These are phyloP conservation scores for Drosophila elegans DNA, from an alignment of 1,140 invertebrate species.

Conservation along the genomic window DNA sequence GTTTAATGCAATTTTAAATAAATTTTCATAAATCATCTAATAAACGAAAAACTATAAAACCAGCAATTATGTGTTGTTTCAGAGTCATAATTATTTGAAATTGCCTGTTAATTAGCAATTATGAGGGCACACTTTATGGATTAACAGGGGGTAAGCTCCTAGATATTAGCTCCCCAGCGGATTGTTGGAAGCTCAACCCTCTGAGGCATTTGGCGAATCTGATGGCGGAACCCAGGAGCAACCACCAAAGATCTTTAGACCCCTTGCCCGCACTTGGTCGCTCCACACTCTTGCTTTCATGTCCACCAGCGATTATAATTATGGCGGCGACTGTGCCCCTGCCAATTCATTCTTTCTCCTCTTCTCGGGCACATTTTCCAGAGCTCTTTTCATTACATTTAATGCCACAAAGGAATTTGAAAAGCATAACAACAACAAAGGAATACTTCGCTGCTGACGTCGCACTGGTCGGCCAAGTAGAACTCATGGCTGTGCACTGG, in stretches of 20 bases:
- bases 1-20: conserved; percentile 12
- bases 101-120: conserved; percentile 52
- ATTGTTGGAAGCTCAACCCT: conserved; percentile 29
- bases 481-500: conserved; percentile 23
- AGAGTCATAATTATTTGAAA: conserved; percentile 28
- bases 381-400: conserved; percentile 81
- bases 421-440: conserved; percentile 75
- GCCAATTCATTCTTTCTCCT: neutral
- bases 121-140: conserved; percentile 47
- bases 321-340: conserved; percentile 59
- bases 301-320: conserved; percentile 75
- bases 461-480: conserved; percentile 56
- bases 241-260: conserved; percentile 3
- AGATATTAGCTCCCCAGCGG: conserved; percentile 3
- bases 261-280: conserved; percentile 6
- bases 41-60: conserved; percentile 18
- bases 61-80: conserved; percentile 28
- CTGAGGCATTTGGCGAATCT: conserved; percentile 27
- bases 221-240: conserved; percentile 19
- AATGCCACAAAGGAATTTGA: conserved; percentile 81
- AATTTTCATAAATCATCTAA: conserved; percentile 30
- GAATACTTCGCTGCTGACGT: conserved; percentile 47
- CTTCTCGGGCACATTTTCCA: conserved; percentile 66
- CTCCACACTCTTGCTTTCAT: conserved; percentile 60
- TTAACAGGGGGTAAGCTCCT: conserved; percentile 21